Percentiles rank a stretch among this genome's conserved stretches.
Conservation (phyloP, 1,140 invertebrate genomes). For the Euura lappo region DNA sequence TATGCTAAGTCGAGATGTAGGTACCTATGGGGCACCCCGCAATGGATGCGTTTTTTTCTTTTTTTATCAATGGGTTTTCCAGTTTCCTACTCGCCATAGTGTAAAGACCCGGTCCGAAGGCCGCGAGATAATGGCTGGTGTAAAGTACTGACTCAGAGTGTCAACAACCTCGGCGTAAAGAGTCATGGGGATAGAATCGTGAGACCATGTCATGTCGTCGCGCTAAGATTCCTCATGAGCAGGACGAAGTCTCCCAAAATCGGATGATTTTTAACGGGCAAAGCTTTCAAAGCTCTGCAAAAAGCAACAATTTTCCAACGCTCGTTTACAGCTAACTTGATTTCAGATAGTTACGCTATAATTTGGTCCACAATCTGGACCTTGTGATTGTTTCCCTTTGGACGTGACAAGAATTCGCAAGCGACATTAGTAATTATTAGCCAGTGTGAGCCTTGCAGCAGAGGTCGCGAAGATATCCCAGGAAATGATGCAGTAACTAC, state of each 20-base stretch:
- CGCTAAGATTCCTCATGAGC: slow-evolving; percentile 11
- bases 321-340: neutral
- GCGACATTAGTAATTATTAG: neutral
- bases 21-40: too few relatives aligned
- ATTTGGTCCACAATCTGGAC: slow-evolving; percentile 5
- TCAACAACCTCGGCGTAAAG: slow-evolving; percentile 11
- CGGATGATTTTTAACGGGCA: neutral
- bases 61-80: neutral
- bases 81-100: slow-evolving; percentile 19
- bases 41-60: neutral
- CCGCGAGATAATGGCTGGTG: slow-evolving; percentile 21
- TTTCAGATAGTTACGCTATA: neutral
- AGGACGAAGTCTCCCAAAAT: slow-evolving; percentile 14
- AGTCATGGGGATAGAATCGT: neutral
- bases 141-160: slow-evolving; percentile 23
- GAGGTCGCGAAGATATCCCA: slow-evolving; percentile 63
- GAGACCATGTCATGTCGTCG: neutral
- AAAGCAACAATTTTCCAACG: neutral
- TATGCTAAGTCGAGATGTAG: too few relatives aligned
- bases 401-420: too few relatives aligned
- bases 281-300: neutral
- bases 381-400: slow-evolving; percentile 14
- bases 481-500: slow-evolving; percentile 37
- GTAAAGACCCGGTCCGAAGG: slow-evolving; percentile 25
- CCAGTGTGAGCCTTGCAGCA: slow-evolving; percentile 42